Conservation (phyloP, 1,140 invertebrate species). For the Drosophila malerkotliana region DNA sequence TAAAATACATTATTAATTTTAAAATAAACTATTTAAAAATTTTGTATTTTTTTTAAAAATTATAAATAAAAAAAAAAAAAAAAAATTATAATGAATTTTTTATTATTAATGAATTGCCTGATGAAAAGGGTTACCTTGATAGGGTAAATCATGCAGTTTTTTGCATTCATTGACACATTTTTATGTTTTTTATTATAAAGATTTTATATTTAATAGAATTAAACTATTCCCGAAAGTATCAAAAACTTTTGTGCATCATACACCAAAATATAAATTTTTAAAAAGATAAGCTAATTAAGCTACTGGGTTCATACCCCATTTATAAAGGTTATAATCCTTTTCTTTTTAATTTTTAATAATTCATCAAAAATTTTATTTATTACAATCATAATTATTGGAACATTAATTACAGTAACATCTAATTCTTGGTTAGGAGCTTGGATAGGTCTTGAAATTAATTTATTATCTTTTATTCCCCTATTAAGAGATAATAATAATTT, state of each 20-base stretch:
- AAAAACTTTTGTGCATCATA: conserved; percentile 85
- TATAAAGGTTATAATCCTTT: conserved; percentile 84
- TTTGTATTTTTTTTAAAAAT: no score
- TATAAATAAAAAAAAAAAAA: no score
- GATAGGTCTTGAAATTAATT: conserved; percentile 86
- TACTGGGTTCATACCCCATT: conserved; percentile 85
- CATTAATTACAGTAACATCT: conserved; percentile 84
- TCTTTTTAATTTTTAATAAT: conserved; percentile 84
- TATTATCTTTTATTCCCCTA: conserved; percentile 85
- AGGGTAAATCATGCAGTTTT: conserved; percentile 82
- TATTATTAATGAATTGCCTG: conserved; percentile 85
- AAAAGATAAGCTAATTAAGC: conserved; percentile 85
- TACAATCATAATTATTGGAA: conserved; percentile 84
- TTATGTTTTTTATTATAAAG: conserved; percentile 24
- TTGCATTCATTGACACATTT: conserved; percentile 42
- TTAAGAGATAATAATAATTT: conserved; percentile 84
- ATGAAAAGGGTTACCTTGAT: conserved; percentile 86
- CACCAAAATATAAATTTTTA: conserved; percentile 84
- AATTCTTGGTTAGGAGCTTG: conserved; percentile 85
- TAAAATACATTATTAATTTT: no score
- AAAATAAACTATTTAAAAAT: no score
- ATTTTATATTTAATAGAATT: conserved; percentile 85
- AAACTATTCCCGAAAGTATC: conserved; percentile 85
- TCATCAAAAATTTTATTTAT: conserved; percentile 84
- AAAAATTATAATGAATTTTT: no score